Evolutionary conservation across 2,797 vertebrate species (phyloP).

Genomic region (Valencia hispanica): DNA sequence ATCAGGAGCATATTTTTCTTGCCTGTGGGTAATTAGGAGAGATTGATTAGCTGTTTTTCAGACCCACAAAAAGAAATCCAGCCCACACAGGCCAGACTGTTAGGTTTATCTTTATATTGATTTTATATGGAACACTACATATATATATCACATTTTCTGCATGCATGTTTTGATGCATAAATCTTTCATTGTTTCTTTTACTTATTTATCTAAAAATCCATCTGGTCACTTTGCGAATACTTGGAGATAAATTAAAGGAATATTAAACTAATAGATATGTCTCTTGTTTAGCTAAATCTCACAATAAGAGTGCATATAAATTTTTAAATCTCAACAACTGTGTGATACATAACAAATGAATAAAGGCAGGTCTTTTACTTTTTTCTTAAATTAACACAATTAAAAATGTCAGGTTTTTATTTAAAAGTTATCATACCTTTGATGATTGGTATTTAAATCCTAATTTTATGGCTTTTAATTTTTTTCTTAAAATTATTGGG

Average conservation of each 20-base stretch:
- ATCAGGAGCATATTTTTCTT: slow-evolving; percentile 59
- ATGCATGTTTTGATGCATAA: not conserved
- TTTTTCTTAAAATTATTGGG: not conserved
- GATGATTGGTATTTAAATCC: not conserved
- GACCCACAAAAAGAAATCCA: slow-evolving; percentile 34
- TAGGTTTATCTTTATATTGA: not conserved
- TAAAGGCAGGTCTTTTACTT: not conserved
- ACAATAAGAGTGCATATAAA: not conserved
- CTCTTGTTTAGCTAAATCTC: not conserved
- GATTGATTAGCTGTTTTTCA: slow-evolving; percentile 65
- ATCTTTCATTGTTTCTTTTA: not conserved
- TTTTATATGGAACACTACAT: not conserved
- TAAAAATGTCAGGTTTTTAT: not conserved
- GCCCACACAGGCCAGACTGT: not conserved
- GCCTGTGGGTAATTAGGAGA: slow-evolving; percentile 47
- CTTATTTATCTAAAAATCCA: not conserved
- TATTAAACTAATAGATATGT: not conserved
- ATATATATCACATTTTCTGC: not conserved
- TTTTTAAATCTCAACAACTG: not conserved
- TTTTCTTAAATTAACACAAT: not conserved
- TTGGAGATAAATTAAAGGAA: not conserved
- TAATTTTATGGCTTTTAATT: not conserved
- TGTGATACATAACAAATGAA: not conserved
- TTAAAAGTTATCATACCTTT: not conserved
- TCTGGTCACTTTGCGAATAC: not conserved